Conservation (phyloP, 2,888 invertebrate species). For the Metopia argyrocephala region DNA sequence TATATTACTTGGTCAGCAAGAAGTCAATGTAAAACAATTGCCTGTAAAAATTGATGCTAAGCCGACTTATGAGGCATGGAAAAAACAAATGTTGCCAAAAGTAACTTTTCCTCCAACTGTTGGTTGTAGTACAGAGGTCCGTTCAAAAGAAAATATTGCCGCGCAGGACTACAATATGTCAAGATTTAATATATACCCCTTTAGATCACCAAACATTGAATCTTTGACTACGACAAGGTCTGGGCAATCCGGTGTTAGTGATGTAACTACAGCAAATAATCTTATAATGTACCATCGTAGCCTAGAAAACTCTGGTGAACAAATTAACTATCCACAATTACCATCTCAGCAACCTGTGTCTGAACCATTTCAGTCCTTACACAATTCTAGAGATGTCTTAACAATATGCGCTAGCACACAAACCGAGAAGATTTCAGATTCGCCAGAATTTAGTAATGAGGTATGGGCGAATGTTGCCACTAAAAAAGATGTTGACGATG, state of each 20-base stretch:
- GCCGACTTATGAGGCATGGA: conserved; percentile 71
- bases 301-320: conserved; percentile 45
- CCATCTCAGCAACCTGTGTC: conserved; percentile 1
- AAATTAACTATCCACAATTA: conserved; percentile 16
- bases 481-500: conserved; percentile 70
- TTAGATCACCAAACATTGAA: conserved; percentile 33
- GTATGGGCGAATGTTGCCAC: conserved; percentile 65
- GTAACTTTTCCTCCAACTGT: conserved; percentile 69
- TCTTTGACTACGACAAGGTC: background rate
- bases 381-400: conserved; percentile 65
- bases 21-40: conserved; percentile 5
- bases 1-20: conserved; percentile 57
- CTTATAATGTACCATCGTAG: conserved; percentile 45
- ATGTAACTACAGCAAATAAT: background rate
- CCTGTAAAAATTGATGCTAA: conserved; percentile 24
- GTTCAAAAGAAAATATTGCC: background rate
- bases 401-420: conserved; percentile 76
- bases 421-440: conserved; percentile 68
- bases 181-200: conserved; percentile 64
- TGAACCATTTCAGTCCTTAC: background rate
- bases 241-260: conserved; percentile 4
- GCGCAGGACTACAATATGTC: conserved; percentile 11
- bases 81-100: conserved; percentile 73
- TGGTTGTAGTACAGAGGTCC: conserved; percentile 52
- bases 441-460: background rate